Evolutionary conservation across 2,113 vertebrate genomes (phyloP).

Genomic region (Chaetorhynchus papuensis): DNA sequence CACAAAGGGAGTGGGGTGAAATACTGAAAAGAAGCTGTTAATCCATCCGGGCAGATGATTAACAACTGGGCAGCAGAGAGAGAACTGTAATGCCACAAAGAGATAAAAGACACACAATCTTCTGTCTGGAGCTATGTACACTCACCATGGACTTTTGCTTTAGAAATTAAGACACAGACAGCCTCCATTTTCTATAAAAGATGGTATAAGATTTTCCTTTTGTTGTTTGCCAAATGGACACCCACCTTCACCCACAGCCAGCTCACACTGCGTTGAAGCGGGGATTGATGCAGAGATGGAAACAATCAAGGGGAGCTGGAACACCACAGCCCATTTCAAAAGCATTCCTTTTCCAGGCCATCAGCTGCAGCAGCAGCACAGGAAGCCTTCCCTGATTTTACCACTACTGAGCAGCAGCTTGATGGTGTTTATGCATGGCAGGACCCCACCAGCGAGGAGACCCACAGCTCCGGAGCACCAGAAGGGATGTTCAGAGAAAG

Average conservation of each 20-base stretch:
- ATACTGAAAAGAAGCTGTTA: not conserved
- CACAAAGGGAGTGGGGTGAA: not conserved
- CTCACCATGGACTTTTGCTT: not conserved
- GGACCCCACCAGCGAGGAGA: not conserved
- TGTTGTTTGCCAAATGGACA: not conserved
- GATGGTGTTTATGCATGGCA: slow-evolving; percentile 31
- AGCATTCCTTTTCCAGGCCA: slow-evolving; percentile 57
- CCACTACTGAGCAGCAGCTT: slow-evolving; percentile 11
- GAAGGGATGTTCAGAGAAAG: not conserved
- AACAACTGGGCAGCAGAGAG: not conserved
- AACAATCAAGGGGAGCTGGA: slow-evolving; percentile 22
- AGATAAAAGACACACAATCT: not conserved
- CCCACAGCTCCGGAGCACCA: not conserved
- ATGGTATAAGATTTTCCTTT: not conserved
- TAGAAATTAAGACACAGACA: not conserved
- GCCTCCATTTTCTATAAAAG: not conserved
- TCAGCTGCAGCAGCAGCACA: not conserved
- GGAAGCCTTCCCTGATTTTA: slow-evolving; percentile 10
- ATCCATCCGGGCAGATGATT: not conserved
- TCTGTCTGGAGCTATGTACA: not conserved
- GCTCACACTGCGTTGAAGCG: not conserved
- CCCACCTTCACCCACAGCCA: not conserved
- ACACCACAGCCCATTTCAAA: not conserved
- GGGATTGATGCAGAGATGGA: slow-evolving; percentile 13
- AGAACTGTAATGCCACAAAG: not conserved